Evolutionary conservation across 2,888 invertebrate genomes (phyloP), one percentile per base, ranked within the genome.

Genomic region (Cantharis rufa): DNA sequence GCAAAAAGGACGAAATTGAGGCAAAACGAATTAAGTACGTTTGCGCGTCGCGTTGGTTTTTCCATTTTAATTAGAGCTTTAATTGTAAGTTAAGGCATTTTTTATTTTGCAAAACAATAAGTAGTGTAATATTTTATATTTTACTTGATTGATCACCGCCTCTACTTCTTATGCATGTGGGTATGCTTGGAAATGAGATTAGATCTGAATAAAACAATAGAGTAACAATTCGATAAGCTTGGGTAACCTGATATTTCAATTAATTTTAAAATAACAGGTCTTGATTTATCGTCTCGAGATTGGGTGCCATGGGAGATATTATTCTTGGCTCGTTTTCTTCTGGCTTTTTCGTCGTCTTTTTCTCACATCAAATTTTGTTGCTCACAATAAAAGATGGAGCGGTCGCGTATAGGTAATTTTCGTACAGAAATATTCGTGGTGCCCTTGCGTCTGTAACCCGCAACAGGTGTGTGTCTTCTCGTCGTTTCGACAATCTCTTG

Each of bases 231-330:
- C 82, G 84, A 83, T 84, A 83, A 84, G 83, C 81, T 78, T 80
- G 80, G 82, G 86, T 85, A 86, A 86, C 86, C 85, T 85, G 86
- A 86, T 86, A 86, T 86, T 86, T 87, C 86, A 86, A 87, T 87
- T 86, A 87, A 86, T 86, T 86, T 86, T 83, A 84, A 85, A 85
- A 85, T 84, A 86, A 85, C 85, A 84, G 85, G 81, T 81, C 83
- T 84, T 86, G 86, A 87, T 86, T 86, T 87, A 87, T 86, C 82
- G 83, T 85, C 83, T 84, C 83, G 83, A 80, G 84, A 24, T 66
- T 84, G 83, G 81, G 82, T 85, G 81, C 83, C 86, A 81, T 88
- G 90, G 89, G 87, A 89, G 88, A 86, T 89, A 84, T 24, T 84
- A 86, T 87, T 86, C 89, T 88, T 85, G 71, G 74, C 69, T 77